Evolutionary conservation across 2,888 invertebrate species (phyloP), one percentile per base, ranked within the genome.

Genomic region (Corythucha ciliata): DNA sequence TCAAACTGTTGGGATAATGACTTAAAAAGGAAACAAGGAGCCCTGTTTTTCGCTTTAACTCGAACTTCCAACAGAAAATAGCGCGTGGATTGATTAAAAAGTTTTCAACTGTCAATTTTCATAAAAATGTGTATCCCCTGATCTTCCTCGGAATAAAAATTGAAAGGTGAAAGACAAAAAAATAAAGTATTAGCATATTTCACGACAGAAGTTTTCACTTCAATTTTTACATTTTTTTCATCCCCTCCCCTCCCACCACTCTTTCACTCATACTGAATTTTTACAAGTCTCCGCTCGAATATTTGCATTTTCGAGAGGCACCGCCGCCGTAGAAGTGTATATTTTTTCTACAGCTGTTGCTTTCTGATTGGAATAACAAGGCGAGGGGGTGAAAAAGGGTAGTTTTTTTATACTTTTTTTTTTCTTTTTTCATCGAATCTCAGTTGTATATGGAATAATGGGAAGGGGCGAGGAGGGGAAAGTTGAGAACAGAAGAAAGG

Each of bases 181-280:
- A 34, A 54, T 50, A 50, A 49, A 40, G 40, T 33, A 54, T 54
- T 54, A 54, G 50, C 54, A 54, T 54, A 50, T 54, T 54, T 39
- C 36, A 46, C 46, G 50, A 54, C 54, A 54, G 54, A 47, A 54
- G 54, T 54, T 54, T 54, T 54, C 54, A 54, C 54, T 54, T 50
- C 21, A 47, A 49, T 50, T 50, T 54, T 54, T 49, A 49, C 48
- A 48, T 54, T 48, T 48, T 34, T 41, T 47, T 45, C 48, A 41
- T 42, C 40, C 48, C 24, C 27, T 33, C 25, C 33, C 27, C 33
- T 8, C 21, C n/a, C 45, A 33, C 25, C 46, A 34, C 24, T 22
- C 24, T 21, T 25, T 16, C 33, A 46, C 36, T n/a, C n/a, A n/a
- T n/a, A n/a, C n/a, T n/a, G n/a, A n/a, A n/a, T 46, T 46, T 40